These are phyloP conservation scores for Polypterus senegalus DNA, from an alignment of 2,113 vertebrate genomes.

Conservation along the genomic window DNA sequence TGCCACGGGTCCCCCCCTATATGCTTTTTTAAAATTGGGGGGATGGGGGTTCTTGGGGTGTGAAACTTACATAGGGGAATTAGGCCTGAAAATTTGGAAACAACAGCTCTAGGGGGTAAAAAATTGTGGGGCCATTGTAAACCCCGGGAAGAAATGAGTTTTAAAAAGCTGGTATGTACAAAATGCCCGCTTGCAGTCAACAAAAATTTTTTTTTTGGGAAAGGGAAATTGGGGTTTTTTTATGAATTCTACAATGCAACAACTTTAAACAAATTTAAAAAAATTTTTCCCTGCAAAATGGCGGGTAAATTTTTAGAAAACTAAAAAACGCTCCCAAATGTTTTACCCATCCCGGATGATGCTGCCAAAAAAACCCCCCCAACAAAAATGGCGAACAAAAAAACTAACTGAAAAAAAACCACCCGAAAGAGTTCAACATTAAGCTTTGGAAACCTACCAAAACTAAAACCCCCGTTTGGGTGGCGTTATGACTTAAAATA, in stretches of 20 bases:
- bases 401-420: too few species aligned
- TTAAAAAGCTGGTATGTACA: constrained; percentile 14
- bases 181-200: constrained; percentile 19
- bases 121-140: constrained; percentile 9
- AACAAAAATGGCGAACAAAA: too few species aligned
- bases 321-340: too few species aligned
- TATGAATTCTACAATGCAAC: constrained; percentile 23
- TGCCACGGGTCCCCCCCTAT: constrained; percentile 19
- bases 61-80: constrained; percentile 28
- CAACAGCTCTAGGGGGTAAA: constrained; percentile 8
- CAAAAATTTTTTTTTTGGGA: constrained; percentile 20
- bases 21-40: constrained; percentile 27
- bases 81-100: constrained; percentile 20
- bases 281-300: too few species aligned
- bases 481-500: too few species aligned
- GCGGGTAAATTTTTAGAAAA: too few species aligned
- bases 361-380: too few species aligned
- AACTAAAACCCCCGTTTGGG: too few species aligned
- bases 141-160: constrained; percentile 12
- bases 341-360: too few species aligned
- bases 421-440: too few species aligned
- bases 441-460: too few species aligned
- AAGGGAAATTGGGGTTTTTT: constrained; percentile 24
- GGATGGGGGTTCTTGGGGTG: constrained; percentile 23
- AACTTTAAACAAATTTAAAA: constrained; percentile 8